These are phyloP conservation scores for Chaitophorus viminalis DNA, from an alignment of 2,888 invertebrate species.

Conservation along the genomic window DNA sequence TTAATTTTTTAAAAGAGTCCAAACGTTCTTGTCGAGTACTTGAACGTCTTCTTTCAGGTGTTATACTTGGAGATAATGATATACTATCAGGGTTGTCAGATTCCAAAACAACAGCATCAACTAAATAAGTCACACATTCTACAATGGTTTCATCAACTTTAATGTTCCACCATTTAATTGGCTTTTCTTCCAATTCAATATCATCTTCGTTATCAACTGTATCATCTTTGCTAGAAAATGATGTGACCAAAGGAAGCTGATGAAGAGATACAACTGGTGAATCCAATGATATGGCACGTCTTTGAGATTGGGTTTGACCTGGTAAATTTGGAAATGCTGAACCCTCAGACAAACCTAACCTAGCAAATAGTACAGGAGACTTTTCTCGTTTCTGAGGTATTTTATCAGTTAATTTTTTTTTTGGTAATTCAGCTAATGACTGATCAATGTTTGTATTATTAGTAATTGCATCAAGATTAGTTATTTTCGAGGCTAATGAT, in stretches of 20 bases:
- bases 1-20: slow-evolving; percentile 66
- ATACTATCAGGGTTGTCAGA: slow-evolving; percentile 6
- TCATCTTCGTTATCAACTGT: slow-evolving; percentile 81
- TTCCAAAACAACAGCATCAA: slow-evolving; percentile 42
- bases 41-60: slow-evolving; percentile 65
- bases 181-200: slow-evolving; percentile 65
- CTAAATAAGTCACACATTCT: slow-evolving; percentile 56
- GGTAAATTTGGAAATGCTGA: slow-evolving; percentile 77
- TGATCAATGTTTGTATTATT: slow-evolving; percentile 28
- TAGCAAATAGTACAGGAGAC: slow-evolving; percentile 81
- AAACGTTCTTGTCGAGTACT: slow-evolving; percentile 65
- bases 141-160: slow-evolving; percentile 63
- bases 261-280: slow-evolving; percentile 84
- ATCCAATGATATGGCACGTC: slow-evolving; percentile 85
- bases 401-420: slow-evolving; percentile 49
- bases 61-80: slow-evolving; percentile 65
- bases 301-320: slow-evolving; percentile 80
- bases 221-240: slow-evolving; percentile 89
- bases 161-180: slow-evolving; percentile 55
- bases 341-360: slow-evolving; percentile 85
- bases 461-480: not conserved
- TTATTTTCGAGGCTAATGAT: slow-evolving; percentile 33
- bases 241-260: slow-evolving; percentile 82
- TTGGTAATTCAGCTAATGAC: slow-evolving; percentile 14
- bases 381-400: slow-evolving; percentile 68